Percentiles rank a stretch among this genome's conserved stretches.
Conservation (phyloP, 2,888 invertebrate species). For the Cepaea hortensis region DNA sequence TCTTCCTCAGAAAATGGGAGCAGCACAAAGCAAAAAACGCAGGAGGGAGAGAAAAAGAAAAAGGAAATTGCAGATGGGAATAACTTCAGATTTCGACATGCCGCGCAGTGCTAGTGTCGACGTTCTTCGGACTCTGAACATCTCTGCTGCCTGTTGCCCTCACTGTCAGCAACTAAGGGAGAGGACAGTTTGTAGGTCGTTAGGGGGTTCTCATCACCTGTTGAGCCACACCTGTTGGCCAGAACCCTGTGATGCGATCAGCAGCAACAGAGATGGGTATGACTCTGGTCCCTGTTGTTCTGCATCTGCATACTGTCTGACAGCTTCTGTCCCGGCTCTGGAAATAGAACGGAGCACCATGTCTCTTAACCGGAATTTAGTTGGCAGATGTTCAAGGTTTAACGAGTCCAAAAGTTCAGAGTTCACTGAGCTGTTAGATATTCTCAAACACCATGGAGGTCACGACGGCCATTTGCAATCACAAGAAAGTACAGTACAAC, state of each 20-base stretch:
- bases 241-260: neutral
- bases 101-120: conserved; percentile 44
- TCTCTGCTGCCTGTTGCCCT: conserved; percentile 25
- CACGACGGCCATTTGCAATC: neutral
- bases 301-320: conserved; percentile 10
- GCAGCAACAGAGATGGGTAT: conserved; percentile 16
- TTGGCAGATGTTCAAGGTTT: conserved; percentile 21
- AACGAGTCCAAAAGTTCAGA: conserved; percentile 35
- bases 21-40: conserved; percentile 47
- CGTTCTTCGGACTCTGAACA: conserved; percentile 15
- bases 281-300: conserved; percentile 39
- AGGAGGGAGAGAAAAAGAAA: conserved; percentile 33
- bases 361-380: conserved; percentile 53
- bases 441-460: neutral
- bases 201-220: neutral
- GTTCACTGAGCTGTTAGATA: conserved; percentile 31
- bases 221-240: conserved; percentile 16
- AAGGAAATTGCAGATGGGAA: conserved; percentile 19
- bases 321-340: neutral
- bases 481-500: neutral
- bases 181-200: conserved; percentile 13
- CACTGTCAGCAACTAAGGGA: conserved; percentile 20
- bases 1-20: conserved; percentile 42
- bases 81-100: conserved; percentile 33
- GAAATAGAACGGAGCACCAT: conserved; percentile 51